These are phyloP conservation scores for Daubentonia madagascariensis DNA, from an alignment of 2,113 vertebrate genomes.

Conservation along the genomic window DNA sequence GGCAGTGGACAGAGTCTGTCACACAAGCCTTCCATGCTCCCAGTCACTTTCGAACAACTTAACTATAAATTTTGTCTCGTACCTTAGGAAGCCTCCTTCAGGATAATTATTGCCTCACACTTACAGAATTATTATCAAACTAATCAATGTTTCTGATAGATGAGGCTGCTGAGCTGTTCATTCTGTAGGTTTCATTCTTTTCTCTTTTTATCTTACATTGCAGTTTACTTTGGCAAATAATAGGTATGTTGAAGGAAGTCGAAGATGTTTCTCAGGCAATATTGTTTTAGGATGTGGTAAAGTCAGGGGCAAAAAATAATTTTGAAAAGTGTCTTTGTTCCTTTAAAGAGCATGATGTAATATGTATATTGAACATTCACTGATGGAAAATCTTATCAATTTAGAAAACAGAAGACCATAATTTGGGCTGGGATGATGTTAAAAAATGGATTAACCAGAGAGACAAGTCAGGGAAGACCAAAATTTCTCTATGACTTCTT, in stretches of 20 bases:
- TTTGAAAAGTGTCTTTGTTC: neutral
- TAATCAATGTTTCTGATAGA: neutral
- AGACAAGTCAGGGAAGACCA: neutral
- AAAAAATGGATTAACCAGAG: neutral
- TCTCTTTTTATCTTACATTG: neutral
- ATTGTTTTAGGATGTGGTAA: neutral
- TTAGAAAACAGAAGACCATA: neutral
- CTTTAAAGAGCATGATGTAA: neutral
- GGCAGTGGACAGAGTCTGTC: neutral
- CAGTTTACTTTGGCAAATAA: neutral
- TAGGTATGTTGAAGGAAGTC: neutral
- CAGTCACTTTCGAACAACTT: neutral
- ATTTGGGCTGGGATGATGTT: neutral
- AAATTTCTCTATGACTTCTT: neutral
- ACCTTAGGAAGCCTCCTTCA: neutral
- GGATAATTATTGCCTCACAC: neutral
- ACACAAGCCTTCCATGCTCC: neutral
- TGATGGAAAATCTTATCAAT: neutral
- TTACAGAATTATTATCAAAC: neutral
- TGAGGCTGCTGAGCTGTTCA: neutral
- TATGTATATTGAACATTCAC: neutral
- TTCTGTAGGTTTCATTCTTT: neutral
- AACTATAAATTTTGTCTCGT: neutral
- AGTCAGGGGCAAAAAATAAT: neutral
- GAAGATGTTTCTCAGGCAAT: neutral